Evolutionary conservation across 1,140 invertebrate species (phyloP).

Genomic region (Coptotermes formosanus): DNA sequence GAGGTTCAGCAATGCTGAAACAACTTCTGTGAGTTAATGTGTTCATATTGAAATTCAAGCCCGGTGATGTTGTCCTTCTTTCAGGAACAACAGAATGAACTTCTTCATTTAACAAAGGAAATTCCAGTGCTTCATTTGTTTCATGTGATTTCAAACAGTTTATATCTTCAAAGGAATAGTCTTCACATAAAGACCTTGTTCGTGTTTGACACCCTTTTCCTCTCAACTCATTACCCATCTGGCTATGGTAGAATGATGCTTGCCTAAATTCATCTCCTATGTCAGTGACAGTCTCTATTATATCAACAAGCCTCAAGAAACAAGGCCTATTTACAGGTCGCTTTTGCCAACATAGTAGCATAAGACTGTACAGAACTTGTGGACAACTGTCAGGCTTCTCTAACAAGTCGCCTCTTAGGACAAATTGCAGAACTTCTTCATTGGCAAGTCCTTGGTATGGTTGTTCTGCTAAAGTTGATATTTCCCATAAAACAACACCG

Average conservation of each 20-base stretch:
- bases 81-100: background rate
- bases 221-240: background rate
- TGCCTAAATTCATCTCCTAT: conserved; percentile 10
- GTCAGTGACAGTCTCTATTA: background rate
- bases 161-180: background rate
- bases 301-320: conserved; percentile 57
- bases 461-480: conserved; percentile 93
- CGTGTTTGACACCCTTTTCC: background rate
- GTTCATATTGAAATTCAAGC: background rate
- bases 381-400: conserved; percentile 91
- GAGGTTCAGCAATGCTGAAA: background rate
- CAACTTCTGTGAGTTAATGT: background rate
- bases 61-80: background rate
- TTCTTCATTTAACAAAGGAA: background rate
- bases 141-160: background rate
- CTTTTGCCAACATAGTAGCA: conserved; percentile 87
- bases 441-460: conserved; percentile 83
- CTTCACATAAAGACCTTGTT: background rate
- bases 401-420: conserved; percentile 88
- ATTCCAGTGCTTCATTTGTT: background rate
- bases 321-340: conserved; percentile 73
- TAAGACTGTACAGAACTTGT: conserved; percentile 81
- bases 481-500: conserved; percentile 98
- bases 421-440: conserved; percentile 76
- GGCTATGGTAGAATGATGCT: conserved; percentile 24